phyloP scores from a whole-genome alignment of 2,113 vertebrate species.

The Oreochromis aureus region DNA sequence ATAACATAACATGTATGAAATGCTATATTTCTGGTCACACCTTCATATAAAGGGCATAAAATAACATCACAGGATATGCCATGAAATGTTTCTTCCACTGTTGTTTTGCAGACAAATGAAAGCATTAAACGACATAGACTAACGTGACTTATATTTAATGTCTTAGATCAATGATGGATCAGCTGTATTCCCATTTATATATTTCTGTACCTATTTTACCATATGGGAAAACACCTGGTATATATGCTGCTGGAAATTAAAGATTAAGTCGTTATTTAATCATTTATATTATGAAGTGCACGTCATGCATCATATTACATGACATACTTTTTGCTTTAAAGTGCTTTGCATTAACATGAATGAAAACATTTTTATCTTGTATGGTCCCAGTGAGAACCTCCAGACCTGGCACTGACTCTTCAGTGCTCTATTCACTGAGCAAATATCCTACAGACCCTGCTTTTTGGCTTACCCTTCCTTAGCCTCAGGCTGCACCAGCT shows the following conservation, averaged over 20 bases:
- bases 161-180: not conserved
- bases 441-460: slow-evolving; percentile 47
- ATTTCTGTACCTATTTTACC: not conserved
- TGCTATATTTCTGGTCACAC: not conserved
- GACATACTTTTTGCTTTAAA: not conserved
- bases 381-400: slow-evolving; percentile 13
- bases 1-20: not conserved
- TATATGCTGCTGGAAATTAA: not conserved
- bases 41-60: not conserved
- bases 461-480: slow-evolving; percentile 56
- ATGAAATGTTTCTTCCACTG: not conserved
- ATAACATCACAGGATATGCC: not conserved
- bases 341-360: not conserved
- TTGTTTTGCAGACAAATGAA: not conserved
- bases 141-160: not conserved
- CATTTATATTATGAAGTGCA: not conserved
- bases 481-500: slow-evolving; percentile 66
- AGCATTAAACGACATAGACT: not conserved
- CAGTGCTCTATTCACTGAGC: slow-evolving; percentile 35
- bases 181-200: not conserved
- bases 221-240: not conserved
- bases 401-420: slow-evolving; percentile 25
- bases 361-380: slow-evolving; percentile 19
- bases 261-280: not conserved
- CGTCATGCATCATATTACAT: not conserved